Evolutionary conservation across 2,888 invertebrate species (phyloP).

Genomic region (Liopterus haemorrhoidalis): DNA sequence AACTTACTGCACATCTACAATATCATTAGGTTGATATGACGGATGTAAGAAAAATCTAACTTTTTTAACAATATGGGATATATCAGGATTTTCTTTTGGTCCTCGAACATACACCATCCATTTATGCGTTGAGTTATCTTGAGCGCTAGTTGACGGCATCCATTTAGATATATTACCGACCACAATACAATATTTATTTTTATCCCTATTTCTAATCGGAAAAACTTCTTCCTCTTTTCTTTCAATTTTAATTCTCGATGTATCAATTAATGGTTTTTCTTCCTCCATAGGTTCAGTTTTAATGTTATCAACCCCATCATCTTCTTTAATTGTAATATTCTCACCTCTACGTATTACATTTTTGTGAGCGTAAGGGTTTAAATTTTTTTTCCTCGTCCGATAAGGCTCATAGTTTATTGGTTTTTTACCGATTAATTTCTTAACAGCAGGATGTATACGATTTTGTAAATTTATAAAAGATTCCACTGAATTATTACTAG

Average conservation of each 20-base stretch:
- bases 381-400: too few relatives aligned
- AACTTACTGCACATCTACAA: conserved; percentile 68
- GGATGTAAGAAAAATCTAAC: conserved; percentile 77
- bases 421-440: conserved; percentile 61
- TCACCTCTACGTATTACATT: conserved; percentile 20
- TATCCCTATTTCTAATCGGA: conserved; percentile 38
- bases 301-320: not conserved
- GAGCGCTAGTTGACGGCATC: conserved; percentile 62
- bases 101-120: conserved; percentile 86
- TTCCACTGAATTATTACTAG: conserved; percentile 8
- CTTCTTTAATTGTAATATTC: not conserved
- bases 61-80: conserved; percentile 61
- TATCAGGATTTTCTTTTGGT: conserved; percentile 54
- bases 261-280: not conserved
- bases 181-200: conserved; percentile 43
- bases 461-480: conserved; percentile 42
- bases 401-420: conserved; percentile 48
- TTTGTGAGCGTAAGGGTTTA: conserved; percentile 46
- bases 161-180: conserved; percentile 79
- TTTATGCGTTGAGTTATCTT: conserved; percentile 73
- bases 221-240: conserved; percentile 13
- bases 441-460: conserved; percentile 69
- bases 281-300: not conserved
- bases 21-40: conserved; percentile 81
- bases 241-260: not conserved